Evolutionary conservation across 92 coral and sea anemone species (phyloP), one percentile per base, ranked within the genome.

Genomic region (Actinostola sp.): DNA sequence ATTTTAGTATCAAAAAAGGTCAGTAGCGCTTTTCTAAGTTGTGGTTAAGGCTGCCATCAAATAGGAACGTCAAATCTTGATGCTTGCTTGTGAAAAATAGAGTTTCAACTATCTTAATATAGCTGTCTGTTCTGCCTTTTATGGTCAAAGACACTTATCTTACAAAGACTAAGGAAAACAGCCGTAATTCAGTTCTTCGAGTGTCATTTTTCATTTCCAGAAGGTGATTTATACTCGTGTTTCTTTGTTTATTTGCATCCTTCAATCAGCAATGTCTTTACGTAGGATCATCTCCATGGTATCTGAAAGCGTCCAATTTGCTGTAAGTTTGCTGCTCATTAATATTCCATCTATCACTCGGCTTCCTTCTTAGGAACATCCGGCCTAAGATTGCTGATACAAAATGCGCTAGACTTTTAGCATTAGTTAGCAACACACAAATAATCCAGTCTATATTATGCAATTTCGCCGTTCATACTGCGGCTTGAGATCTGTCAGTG

Each of bases 181-280:
- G 13, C 30, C 27, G 6, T 53, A n/a, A 16, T 44, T 43, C 36
- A 43, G 8, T 15, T 26, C 32, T 50, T 21, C 26, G 49, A 68
- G 74, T 51, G 74, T 38, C 74, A 68, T 68, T 68, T 51, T 49
- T 68, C 74, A 68, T 16, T 50, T 68, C 49, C 31, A 54, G 15
- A 57, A 27, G 39, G 39, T 20, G 39, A 30, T 3, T 27, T 57
- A 17, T 29, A 53, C 59, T 53, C 30, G 27, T 14, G 7, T n/a
- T 16, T 53, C 7, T 11, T 1, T 27, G 39, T 30, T 27, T 27
- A 2, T 27, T 27, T 57, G 6, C 29, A n/a, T 2, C 21, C 59
- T 36, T 57, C 63, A 57, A 16, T 57, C 39, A 16, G 36, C 21
- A 19, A 27, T 2, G 61, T 21, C 15, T 3, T 21, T 54, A 16